phyloP scores from a whole-genome alignment of 2,113 vertebrate genomes.

The Myiopsitta monachus region DNA sequence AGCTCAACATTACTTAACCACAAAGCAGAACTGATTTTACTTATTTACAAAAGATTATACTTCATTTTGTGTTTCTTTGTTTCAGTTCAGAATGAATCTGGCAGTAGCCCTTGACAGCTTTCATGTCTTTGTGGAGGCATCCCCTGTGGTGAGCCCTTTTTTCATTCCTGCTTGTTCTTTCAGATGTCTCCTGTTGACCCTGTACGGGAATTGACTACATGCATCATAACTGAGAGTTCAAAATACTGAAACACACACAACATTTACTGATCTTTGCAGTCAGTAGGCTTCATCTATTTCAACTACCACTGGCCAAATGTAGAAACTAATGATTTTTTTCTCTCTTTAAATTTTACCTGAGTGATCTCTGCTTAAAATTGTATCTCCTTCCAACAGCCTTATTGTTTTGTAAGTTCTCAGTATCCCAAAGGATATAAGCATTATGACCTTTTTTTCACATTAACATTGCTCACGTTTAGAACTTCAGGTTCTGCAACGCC shows the following conservation, averaged over 20 bases:
- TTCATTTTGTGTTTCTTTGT: neutral
- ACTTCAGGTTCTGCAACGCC: neutral
- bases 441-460: neutral
- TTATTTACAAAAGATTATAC: neutral
- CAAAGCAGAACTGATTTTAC: too few species aligned
- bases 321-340: neutral
- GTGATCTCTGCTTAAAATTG: neutral
- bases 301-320: neutral
- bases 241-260: neutral
- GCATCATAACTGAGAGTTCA: neutral
- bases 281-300: neutral
- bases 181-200: neutral
- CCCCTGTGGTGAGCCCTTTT: neutral
- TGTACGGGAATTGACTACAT: neutral
- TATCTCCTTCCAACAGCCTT: neutral
- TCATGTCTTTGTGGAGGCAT: fast-evolving
- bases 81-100: neutral
- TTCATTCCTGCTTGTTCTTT: neutral
- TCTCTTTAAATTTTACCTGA: neutral
- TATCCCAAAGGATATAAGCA: neutral
- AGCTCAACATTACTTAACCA: too few species aligned
- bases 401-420: too few species aligned
- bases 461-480: neutral
- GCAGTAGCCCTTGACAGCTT: neutral
- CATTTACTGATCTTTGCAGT: neutral